Conservation (phyloP, 2,113 vertebrate genomes). For the Scartelaos histophorus region DNA sequence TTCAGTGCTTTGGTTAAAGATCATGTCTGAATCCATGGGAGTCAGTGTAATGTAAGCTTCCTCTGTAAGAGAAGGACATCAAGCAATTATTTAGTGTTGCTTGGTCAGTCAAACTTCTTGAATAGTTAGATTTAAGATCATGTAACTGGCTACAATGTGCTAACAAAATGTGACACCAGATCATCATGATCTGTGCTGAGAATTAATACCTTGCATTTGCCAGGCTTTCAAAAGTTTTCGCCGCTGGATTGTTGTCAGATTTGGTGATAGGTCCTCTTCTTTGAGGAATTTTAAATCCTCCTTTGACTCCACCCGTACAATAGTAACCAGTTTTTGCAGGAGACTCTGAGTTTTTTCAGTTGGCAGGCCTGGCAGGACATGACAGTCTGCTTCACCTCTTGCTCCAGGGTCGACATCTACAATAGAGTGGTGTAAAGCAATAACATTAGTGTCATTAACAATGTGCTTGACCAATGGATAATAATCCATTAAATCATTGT, state of each 20-base stretch:
- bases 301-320: background rate
- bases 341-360: background rate
- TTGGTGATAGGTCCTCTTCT: background rate
- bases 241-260: background rate
- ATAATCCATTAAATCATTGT: background rate
- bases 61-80: too few relatives aligned
- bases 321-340: background rate
- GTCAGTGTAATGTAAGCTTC: too few relatives aligned
- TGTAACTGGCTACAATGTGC: too few relatives aligned
- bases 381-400: background rate
- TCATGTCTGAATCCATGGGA: background rate
- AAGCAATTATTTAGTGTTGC: too few relatives aligned
- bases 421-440: background rate
- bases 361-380: background rate
- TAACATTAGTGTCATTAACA: background rate
- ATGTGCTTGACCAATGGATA: background rate
- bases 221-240: background rate
- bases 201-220: background rate
- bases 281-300: background rate
- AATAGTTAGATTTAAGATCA: too few relatives aligned
- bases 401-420: background rate
- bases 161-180: too few relatives aligned
- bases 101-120: too few relatives aligned
- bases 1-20: background rate
- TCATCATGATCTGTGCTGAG: too few relatives aligned